Conservation (phyloP, 2,113 vertebrate genomes). For the Syngnathus typhle region DNA sequence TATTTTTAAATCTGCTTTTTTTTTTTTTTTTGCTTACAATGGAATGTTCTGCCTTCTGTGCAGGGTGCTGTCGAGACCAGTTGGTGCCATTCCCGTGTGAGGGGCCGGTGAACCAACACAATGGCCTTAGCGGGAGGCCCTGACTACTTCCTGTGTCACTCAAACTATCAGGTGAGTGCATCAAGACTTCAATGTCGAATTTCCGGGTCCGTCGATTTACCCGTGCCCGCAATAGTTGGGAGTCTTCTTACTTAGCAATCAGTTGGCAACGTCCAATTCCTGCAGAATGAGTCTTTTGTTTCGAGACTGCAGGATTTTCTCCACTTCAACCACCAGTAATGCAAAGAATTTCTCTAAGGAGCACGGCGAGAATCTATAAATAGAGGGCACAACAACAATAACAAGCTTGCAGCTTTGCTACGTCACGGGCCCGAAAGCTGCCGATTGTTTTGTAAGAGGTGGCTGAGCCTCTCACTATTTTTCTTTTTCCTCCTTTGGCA, state of each 20-base stretch:
- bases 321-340: slow-evolving; percentile 48
- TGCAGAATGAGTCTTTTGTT: slow-evolving; percentile 61
- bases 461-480: not conserved
- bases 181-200: not conserved
- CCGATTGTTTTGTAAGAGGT: slow-evolving; percentile 29
- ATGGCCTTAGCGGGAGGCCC: slow-evolving; percentile 89
- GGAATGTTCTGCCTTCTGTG: slow-evolving; percentile 3
- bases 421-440: slow-evolving; percentile 35
- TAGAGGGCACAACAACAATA: slow-evolving; percentile 58
- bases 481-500: slow-evolving; percentile 31
- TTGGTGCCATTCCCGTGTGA: slow-evolving; percentile 62
- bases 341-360: slow-evolving; percentile 58
- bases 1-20: not conserved
- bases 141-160: slow-evolving; percentile 82
- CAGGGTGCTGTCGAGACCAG: slow-evolving; percentile 43
- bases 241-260: not conserved
- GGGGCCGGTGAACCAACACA: slow-evolving; percentile 42
- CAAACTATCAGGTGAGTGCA: slow-evolving; percentile 72
- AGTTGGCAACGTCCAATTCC: slow-evolving; percentile 43
- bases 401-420: slow-evolving; percentile 44
- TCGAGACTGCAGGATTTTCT: slow-evolving; percentile 33
- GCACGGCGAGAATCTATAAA: slow-evolving; percentile 54
- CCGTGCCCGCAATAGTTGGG: slow-evolving; percentile 1
- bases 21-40: not conserved
- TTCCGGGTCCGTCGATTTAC: not conserved